Base-by-base conservation (phyloP, 1,140 invertebrate species). In the Pseudobourletiella spinata region DNA sequence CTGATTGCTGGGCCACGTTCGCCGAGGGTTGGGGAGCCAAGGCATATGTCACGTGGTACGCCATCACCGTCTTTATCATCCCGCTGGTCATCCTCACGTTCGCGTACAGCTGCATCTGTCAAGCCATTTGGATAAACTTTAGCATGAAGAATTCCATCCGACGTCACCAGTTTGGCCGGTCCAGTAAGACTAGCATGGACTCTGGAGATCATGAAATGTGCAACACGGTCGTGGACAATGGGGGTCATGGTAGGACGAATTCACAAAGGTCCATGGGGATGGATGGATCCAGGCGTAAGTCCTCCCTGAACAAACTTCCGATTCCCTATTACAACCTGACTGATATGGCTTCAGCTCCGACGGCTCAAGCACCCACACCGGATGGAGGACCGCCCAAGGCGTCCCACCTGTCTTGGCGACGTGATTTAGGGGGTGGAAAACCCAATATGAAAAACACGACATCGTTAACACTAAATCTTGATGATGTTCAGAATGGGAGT, bases 1-100 rank as follows among this genome's bases (percentile, higher is more conserved):
- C 74, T 70, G 84, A 87, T 66, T 87, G 86, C 68, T 86, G 83
- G 84, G 85, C 81, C 0, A 80, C 79, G n/a, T 87, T 86, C 68
- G 68, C 73, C 3, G 54, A 48, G 2, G 26, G 43, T 14, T 82
- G 82, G 76, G 81, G 82, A 14, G 76, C 80, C 65, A 77, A 75
- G 70, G 76, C 79, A 6, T 86, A 86, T 67, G 81, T 85, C 61
- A 73, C 26, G 68, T 82, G 80, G 80, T 83, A 81, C 69, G 76
- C 79, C 60, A 68, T 82, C 1, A 79, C 80, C 1, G 79, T 83
- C 11, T 84, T 85, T 72, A 76, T 84, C 55, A 69, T 84, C 44
- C 84, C 83, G 1, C 75, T 84, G 2, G 66, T 78, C 6, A 78
- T 83, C 51, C 75, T 84, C 20, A 74, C 80, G 1, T 81, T 81